Base-by-base conservation (phyloP, 2,888 invertebrate genomes). In the Iselma pallidipennis region DNA sequence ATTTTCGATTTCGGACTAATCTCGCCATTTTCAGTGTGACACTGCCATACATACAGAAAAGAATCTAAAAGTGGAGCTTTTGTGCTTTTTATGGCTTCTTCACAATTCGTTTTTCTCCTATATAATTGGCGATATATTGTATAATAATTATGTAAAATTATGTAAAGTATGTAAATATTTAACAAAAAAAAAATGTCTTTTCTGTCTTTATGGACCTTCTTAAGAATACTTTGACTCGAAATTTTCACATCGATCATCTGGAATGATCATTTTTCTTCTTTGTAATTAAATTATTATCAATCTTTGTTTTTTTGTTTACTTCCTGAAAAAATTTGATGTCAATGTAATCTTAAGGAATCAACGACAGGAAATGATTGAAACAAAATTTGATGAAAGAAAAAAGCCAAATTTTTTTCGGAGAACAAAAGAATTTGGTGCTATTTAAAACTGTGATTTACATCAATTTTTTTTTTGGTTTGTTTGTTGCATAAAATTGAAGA, bases 361-460 rank as follows among this genome's bases (percentile, higher is more conserved):
- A 63, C 59, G 63, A 67, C 65, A 45, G 60, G 64, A 55, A 66
- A 68, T 66, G 9, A 63, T n/a, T n/a, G n/a, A n/a, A n/a, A n/a
- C 60, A 67, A 68, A 67, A 70, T 66, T 26, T 28, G 50, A n/a
- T n/a, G n/a, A n/a, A 26, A 29, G 5, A 50, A 16, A 50, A 71
- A 75, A 78, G 76, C 80, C 80, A 80, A 80, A 80, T 78, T 78
- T 78, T 76, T 75, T 49, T 50, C 37, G 19, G 16, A 1, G 1
- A 26, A 16, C 6, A 16, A 16, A 37, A 14, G 70, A 78, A 63
- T 81, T 81, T 81, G 81, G 81, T 81, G 80, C 81, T 81, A 81
- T 77, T 78, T 73, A 72, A 78, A 80, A 77, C 81, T 81, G 81
- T 81, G 81, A 81, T 81, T 81, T 71, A 69, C 68, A 72, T 67